Base-by-base conservation (phyloP, 2,113 vertebrate genomes). In the Notechis scutatus region DNA sequence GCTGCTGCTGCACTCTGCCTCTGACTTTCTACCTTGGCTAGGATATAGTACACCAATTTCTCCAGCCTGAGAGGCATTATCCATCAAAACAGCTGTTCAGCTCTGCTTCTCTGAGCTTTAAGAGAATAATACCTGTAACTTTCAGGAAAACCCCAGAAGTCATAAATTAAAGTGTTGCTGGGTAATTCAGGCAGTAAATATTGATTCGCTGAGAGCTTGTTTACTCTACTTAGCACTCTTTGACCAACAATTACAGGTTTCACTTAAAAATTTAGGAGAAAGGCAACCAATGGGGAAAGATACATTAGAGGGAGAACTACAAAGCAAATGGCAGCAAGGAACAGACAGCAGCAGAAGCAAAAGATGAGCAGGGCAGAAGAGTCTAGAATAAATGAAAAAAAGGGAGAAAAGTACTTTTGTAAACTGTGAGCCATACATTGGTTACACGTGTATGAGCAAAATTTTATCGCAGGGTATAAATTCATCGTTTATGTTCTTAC, bases 41-140 rank as follows among this genome's bases (percentile, higher is more conserved):
- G 81, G 87, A 92, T 95, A 93, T 95, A 85, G 93, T 95, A 93
- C 2, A 95, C 85, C 91, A 94, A 90, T 90, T 95, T 95, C 93
- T 91, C 92, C 90, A 89, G 87, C 90, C 90, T 93, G 92, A 93
- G 91, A 92, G 52, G 64, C 45, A 94, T 93, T 96, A 92, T 95
- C 91, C 64, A 61, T 11, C 24, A 24, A 89, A 93, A 93, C 87
- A 39, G 86, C 0, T 47, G 90, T 94, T 92, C 69, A 18, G 81
- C 24, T 85, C 50, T 45, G 20, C 90, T 94, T 91, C 88, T 81
- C 47, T 23, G 85, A 81, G 88, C 50, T 88, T 5, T 93, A 52
- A 29, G 4, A 90, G 91, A 91, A 4, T 93, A 93, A 93, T 93
- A 92, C 93, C 88, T 92, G 91, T 55, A 90, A 54, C 47, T 91